Evolutionary conservation across 2,888 invertebrate genomes (phyloP), one percentile per base, ranked within the genome.

Genomic region (Tetragonula carbonaria): DNA sequence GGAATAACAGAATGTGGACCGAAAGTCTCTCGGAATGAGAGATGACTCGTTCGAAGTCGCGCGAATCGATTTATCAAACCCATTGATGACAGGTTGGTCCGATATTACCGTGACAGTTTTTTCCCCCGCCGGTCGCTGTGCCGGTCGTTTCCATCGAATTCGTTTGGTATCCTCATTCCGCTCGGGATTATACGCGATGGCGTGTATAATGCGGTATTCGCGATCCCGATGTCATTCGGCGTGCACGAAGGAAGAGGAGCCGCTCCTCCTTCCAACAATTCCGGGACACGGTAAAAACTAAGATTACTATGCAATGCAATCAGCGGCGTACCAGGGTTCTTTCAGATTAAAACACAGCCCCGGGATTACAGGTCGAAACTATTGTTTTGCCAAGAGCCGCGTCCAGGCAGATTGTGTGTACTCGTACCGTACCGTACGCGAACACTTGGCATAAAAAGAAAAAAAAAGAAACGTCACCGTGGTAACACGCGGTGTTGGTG

Each of bases 281-380:
- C 88, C 88, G 85, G 85, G 87, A 86, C 82, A 80, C 84, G 90
- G 90, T 92, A 93, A 93, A 93, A 93, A 93, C 92, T 90, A 91
- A 93, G 93, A 93, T 93, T 93, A 92, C 93, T 91, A 91, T 92
- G 92, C 92, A 91, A 93, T 92, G 93, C 91, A 93, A 93, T 93
- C 93, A 93, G 90, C 90, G 82, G 80, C 65, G 81, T 84, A 77
- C 75, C 76, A 68, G 85, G 85, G 85, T 90, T 91, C 90, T 91
- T 90, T 91, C 87, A 78, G 91, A 91, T 92, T 92, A 91, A 92
- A 92, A 91, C 91, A 83, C 89, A 84, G 84, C 84, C 45, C 84
- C 84, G 71, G 87, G 89, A 92, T 91, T 92, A 90, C 90, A 85
- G 85, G 87, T 86, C 81, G 86, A 90, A 90, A 89, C 90, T 90